Evolutionary conservation across 64 coral and sea anemone species (phyloP), one percentile per base, ranked within the genome.

Genomic region (Pachyseris speciosa): DNA sequence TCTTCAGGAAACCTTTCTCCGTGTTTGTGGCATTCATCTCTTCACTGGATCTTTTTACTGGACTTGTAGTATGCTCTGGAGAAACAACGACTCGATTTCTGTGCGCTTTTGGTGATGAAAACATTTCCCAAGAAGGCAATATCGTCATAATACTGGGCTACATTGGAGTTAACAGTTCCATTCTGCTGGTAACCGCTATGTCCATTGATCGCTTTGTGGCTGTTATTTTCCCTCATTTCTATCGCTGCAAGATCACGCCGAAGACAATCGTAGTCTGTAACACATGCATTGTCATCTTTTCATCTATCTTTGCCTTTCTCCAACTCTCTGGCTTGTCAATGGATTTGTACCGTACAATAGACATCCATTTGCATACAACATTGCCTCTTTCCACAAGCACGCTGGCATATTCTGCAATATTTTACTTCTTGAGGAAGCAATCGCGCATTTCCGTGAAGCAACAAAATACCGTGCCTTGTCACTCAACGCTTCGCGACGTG

Each of bases 181-280:
- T 80, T 57, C 11, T 80, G 15, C 27, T 79, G 6, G 75, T 57
- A 16, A 79, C 50, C 3, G 47, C 75, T 4, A 79, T 79, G 75
- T 79, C 75, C 1, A 20, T 79, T 2, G 75, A 79, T 57, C 75
- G 75, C 7, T 79, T 79, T 13, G 6, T 57, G 1, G 29, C 75
- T 53, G 75, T 79, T 79, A 49, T 58, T 36, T 79, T 15, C 37
- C 75, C 75, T 20, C 75, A 58, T 37, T 53, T 51, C 8, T 58
- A 79, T 55, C 75, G 29, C 10, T 28, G 9, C 1, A 79, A 79
- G 29, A 28, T 57, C 24, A 36, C 9, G 1, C 75, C 75, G 7
- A 53, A 17, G 16, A 55, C 29, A 58, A 5, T 60, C 20, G 52
- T 39, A 1, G 4, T 38, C 0, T 37, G 4, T 9, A 80, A 80